Base-by-base conservation (phyloP, 2,113 vertebrate genomes). In the Mormyrus lacerda region DNA sequence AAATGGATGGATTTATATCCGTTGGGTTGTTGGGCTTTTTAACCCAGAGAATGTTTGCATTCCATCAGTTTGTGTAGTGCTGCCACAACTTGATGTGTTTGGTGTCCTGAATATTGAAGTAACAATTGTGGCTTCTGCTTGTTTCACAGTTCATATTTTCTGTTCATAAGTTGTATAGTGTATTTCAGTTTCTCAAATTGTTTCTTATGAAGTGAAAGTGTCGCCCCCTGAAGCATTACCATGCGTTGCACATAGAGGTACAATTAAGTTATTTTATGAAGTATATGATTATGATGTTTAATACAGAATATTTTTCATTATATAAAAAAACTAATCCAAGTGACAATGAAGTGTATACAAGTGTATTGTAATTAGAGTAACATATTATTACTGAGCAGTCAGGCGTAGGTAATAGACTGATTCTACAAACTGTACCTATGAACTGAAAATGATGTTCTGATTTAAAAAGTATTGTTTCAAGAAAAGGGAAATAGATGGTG, bases 241-340 rank as follows among this genome's bases (percentile, higher is more conserved):
- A 39, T 79, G 39, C 15, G 39, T 35, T 79, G 73, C 19, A 79
- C 73, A 79, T 79, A 42, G 35, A 39, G 35, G 35, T 79, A 79
- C 35, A 79, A 42, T 35, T 79, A 35, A 79, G 35, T 17, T 79
- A 79, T 79, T 79, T 79, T 79, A 79, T 19, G 73, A 79, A 19
- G 73, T 17, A 79, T 79, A 39, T 42, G 73, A 39, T 79, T 79
- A 42, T 42, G 73, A 39, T 79, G 13, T 42, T 79, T 79, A 79
- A 79, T 79, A 79, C 35, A 19, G n/a, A 79, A 79, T 79, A 79
- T 79, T 79, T 79, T 79, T 79, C 35, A 79, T 79, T 79, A 42
- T 35, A 42, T 15, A 79, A 79, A 73, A 79, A 79, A 39, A n/a
- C 31, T n/a, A 69, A 69, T 31, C 61, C 61, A 31, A 69, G 31